These are phyloP conservation scores for Desoria tigrina DNA, from an alignment of 2,888 invertebrate species.

Conservation along the genomic window DNA sequence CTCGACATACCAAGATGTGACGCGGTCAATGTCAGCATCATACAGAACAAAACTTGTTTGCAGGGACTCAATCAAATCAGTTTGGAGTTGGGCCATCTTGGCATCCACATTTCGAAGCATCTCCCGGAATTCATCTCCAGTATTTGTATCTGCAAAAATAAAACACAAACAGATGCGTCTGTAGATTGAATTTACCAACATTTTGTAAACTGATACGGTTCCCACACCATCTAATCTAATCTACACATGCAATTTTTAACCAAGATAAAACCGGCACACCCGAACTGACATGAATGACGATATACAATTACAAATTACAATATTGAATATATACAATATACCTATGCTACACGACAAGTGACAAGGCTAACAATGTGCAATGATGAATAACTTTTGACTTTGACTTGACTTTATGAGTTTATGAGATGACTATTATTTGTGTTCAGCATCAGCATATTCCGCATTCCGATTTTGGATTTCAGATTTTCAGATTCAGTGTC, in stretches of 20 bases:
- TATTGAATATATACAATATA: too few relatives aligned
- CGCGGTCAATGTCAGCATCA: constrained; percentile 47
- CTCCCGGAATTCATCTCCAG: constrained; percentile 40
- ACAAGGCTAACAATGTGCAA: too few relatives aligned
- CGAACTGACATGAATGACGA: neutral
- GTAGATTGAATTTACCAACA: constrained; percentile 5
- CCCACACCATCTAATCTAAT: neutral
- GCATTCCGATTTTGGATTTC: too few relatives aligned
- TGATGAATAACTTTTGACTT: too few relatives aligned
- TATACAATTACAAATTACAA: too few relatives aligned
- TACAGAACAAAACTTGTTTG: constrained; percentile 39
- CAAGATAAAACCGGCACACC: neutral
- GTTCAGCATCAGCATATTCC: too few relatives aligned
- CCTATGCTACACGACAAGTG: too few relatives aligned
- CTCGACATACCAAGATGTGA: constrained; percentile 46
- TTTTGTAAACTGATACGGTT: neutral
- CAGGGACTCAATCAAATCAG: constrained; percentile 38
- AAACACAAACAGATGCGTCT: constrained; percentile 1
- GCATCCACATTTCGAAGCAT: constrained; percentile 30
- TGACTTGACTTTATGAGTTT: too few relatives aligned
- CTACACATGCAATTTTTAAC: neutral
- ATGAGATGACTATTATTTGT: too few relatives aligned
- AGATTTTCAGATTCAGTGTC: too few relatives aligned
- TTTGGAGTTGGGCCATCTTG: constrained; percentile 38
- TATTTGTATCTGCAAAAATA: constrained; percentile 30